These are phyloP conservation scores for Thumatha senex DNA, from an alignment of 2,888 invertebrate genomes.

Conservation along the genomic window DNA sequence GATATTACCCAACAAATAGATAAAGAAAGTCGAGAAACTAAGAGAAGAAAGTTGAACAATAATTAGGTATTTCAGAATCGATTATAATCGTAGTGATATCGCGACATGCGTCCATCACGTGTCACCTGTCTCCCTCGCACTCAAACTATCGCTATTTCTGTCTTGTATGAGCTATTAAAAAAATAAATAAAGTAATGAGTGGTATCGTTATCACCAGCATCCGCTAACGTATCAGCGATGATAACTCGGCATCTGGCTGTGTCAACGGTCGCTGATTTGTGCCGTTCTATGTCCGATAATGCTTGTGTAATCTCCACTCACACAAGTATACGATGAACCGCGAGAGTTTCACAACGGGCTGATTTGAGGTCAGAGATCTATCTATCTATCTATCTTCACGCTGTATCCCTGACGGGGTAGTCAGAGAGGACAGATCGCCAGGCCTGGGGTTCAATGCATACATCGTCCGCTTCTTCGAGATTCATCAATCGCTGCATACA, in stretches of 20 bases:
- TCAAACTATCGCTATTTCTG: constrained; percentile 46
- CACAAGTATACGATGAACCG: not conserved
- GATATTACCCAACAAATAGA: too few species aligned
- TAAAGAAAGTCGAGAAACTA: not conserved
- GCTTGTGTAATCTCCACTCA: constrained; percentile 16
- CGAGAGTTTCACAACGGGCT: too few species aligned
- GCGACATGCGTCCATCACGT: constrained; percentile 68
- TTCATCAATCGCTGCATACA: too few species aligned
- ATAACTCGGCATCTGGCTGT: constrained; percentile 67
- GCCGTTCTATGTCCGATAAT: constrained; percentile 43
- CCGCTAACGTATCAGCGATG: constrained; percentile 61
- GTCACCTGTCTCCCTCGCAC: constrained; percentile 52
- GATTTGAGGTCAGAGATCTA: too few species aligned
- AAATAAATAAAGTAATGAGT: constrained; percentile 71
- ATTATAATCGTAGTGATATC: constrained; percentile 47
- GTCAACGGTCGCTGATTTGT: constrained; percentile 56
- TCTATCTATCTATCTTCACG: too few species aligned
- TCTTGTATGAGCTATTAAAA: constrained; percentile 60
- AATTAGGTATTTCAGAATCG: constrained; percentile 37
- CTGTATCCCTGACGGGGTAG: too few species aligned
- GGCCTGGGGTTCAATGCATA: too few species aligned
- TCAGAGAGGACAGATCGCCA: too few species aligned
- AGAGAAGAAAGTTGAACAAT: constrained; percentile 33
- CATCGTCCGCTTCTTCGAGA: too few species aligned
- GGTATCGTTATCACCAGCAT: constrained; percentile 64